Evolutionary conservation across 2,888 invertebrate genomes (phyloP).

Genomic region (Campoplex capitator): DNA sequence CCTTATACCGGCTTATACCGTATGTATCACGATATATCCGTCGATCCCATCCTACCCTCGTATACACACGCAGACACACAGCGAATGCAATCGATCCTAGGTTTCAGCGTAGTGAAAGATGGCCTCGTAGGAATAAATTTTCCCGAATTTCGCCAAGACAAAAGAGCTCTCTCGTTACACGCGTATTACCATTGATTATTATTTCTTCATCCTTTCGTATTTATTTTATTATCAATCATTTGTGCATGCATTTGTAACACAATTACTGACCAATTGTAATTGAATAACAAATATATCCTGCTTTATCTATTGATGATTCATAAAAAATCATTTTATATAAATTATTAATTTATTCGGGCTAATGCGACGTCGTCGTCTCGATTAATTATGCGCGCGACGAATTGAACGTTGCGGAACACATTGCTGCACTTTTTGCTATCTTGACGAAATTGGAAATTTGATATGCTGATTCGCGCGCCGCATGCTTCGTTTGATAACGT

Average conservation of each 20-base stretch:
- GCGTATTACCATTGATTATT: background rate
- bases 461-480: background rate
- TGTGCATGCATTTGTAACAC: background rate
- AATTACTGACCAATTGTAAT: background rate
- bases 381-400: background rate
- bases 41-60: slow-evolving; percentile 26
- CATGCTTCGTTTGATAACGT: slow-evolving; percentile 37
- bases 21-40: slow-evolving; percentile 20
- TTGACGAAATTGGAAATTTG: slow-evolving; percentile 21
- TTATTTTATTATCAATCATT: background rate
- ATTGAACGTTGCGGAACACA: background rate
- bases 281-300: background rate
- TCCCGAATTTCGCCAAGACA: slow-evolving; percentile 2
- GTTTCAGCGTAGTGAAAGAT: slow-evolving; percentile 6
- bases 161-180: background rate
- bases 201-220: background rate
- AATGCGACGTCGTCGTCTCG: background rate
- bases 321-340: background rate
- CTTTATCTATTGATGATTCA: background rate
- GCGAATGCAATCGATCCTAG: slow-evolving; percentile 43
- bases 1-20: background rate
- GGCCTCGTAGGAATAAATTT: background rate
- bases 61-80: background rate
- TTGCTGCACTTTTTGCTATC: background rate
- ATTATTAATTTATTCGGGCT: background rate